Evolutionary conservation across 2,797 vertebrate species (phyloP).

Genomic region (Epinephelus coioides): DNA sequence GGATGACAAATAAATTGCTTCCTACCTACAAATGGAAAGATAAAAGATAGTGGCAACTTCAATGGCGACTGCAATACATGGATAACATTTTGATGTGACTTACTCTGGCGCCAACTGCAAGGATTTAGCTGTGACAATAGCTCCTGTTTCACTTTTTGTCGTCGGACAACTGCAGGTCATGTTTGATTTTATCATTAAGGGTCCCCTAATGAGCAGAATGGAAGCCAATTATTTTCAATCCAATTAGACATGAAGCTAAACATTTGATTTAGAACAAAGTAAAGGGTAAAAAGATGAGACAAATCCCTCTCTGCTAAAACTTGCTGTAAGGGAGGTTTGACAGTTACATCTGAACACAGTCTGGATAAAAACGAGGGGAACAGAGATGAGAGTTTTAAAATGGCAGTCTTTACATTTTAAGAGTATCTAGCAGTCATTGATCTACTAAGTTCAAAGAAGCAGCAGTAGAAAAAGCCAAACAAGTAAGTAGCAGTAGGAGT

Average conservation of each 20-base stretch:
- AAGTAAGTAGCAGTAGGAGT: neutral
- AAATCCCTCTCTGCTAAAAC: neutral
- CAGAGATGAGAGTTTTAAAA: neutral
- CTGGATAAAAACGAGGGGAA: neutral
- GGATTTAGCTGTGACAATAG: conserved; percentile 18
- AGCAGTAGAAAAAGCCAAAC: neutral
- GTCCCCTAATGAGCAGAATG: conserved; percentile 4
- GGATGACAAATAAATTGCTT: conserved; percentile 73
- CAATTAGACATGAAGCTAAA: conserved; percentile 14
- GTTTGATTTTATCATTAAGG: conserved; percentile 17
- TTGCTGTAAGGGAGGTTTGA: neutral
- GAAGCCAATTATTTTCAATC: conserved; percentile 26
- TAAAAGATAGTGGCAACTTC: conserved; percentile 54
- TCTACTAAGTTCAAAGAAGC: neutral
- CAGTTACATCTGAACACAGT: neutral
- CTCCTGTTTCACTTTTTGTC: conserved; percentile 15
- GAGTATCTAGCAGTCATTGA: neutral
- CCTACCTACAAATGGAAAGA: conserved; percentile 63
- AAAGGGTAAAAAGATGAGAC: neutral
- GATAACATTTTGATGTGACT: conserved; percentile 35
- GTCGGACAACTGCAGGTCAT: neutral
- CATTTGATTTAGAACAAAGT: conserved; percentile 15
- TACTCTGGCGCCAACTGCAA: conserved; percentile 5
- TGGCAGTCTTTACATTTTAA: neutral
- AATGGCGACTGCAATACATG: conserved; percentile 43